phyloP scores from a whole-genome alignment of 2,113 vertebrate species.

The Neogale vison region DNA sequence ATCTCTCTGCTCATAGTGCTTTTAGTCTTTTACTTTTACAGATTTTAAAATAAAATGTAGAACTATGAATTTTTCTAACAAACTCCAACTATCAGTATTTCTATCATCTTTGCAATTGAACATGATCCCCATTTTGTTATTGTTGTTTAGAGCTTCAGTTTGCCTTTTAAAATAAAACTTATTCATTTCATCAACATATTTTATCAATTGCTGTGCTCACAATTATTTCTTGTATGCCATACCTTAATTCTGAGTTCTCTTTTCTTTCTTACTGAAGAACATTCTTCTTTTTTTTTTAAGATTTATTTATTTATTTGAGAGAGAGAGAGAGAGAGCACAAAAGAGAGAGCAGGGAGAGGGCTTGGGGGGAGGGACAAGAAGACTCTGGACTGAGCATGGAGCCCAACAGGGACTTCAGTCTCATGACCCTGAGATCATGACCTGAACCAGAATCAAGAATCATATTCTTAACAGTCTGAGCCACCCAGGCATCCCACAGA shows the following conservation, averaged over 20 bases:
- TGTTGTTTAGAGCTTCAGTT: not conserved
- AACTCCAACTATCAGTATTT: not conserved
- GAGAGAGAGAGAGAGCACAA: not conserved
- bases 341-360: too few species aligned
- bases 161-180: not conserved
- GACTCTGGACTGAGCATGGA: not conserved
- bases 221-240: not conserved
- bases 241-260: not conserved
- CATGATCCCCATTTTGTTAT: not conserved
- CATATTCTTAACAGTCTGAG: not conserved
- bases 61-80: not conserved
- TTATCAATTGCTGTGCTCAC: not conserved
- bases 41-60: not conserved
- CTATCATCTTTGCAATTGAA: not conserved
- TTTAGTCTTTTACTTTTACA: not conserved
- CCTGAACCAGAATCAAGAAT: not conserved
- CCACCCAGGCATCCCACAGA: not conserved
- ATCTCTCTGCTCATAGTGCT: not conserved
- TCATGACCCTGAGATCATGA: not conserved
- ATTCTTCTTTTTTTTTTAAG: not conserved
- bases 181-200: not conserved
- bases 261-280: not conserved
- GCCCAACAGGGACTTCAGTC: not conserved
- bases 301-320: not conserved
- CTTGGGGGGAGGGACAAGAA: not conserved